A percentile compares a stretch with the other conserved stretches of the same genome.
Evolutionary conservation across 2,797 vertebrate species (phyloP).

Genomic region (Tokudaia muenninki): DNA sequence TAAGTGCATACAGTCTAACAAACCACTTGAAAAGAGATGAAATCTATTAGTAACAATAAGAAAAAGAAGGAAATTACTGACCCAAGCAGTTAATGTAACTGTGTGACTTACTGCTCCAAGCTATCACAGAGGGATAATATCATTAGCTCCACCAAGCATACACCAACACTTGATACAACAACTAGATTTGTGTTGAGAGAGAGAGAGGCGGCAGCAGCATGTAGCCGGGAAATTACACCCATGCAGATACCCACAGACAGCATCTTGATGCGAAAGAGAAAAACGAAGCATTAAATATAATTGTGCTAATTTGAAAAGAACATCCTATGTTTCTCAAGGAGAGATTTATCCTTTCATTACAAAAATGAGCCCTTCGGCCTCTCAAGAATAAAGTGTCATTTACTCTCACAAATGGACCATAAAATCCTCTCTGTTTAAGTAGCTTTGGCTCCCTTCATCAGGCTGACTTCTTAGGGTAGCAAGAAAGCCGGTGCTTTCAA

Average conservation of each 20-base stretch:
- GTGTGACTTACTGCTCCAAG: background rate
- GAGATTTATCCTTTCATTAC: conserved; percentile 47
- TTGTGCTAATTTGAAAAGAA: conserved; percentile 54
- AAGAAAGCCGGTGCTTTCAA: background rate
- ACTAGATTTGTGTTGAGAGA: background rate
- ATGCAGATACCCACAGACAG: background rate
- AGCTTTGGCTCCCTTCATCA: background rate
- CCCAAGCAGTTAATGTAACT: background rate
- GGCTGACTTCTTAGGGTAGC: background rate
- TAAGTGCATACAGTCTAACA: background rate
- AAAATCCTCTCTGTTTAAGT: conserved; percentile 53
- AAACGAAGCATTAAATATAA: conserved; percentile 44
- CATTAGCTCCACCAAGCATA: background rate
- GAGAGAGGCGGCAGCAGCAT: background rate
- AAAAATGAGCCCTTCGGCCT: conserved; percentile 14
- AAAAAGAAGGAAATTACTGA: background rate
- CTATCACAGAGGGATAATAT: background rate
- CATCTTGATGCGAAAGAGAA: conserved; percentile 45
- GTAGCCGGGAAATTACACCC: background rate
- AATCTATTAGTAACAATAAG: background rate
- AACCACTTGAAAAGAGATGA: background rate
- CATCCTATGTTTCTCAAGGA: conserved; percentile 27
- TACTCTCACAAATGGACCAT: conserved; percentile 35
- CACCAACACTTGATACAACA: background rate
- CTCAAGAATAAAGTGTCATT: conserved; percentile 55